phyloP scores from a whole-genome alignment of 2,797 vertebrate species.

The Pipistrellus pipistrellus region DNA sequence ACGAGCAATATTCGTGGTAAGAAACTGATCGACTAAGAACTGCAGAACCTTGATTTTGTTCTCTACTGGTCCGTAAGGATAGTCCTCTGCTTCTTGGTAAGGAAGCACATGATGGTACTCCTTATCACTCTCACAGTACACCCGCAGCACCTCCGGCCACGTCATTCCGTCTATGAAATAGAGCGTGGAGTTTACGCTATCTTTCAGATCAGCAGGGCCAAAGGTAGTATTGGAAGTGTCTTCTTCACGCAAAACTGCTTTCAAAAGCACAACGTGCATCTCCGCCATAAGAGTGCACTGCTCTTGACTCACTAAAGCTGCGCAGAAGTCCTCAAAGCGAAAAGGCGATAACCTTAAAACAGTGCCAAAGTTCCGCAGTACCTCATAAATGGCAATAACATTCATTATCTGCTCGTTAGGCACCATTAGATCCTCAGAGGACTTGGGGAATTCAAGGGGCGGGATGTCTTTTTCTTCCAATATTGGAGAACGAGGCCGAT shows the following conservation, averaged over 20 bases:
- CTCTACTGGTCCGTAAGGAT: constrained; percentile 96
- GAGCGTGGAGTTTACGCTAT: constrained; percentile 97
- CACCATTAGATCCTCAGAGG: constrained; percentile 97
- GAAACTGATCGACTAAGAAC: constrained; percentile 98
- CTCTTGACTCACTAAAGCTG: constrained; percentile 96
- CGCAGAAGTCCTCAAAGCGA: constrained; percentile 98
- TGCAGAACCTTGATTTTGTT: constrained; percentile 98
- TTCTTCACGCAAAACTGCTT: constrained; percentile 98
- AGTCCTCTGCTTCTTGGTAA: constrained; percentile 95
- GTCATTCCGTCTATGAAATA: constrained; percentile 99
- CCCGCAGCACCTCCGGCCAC: constrained; percentile 97
- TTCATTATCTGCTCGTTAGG: constrained; percentile 95
- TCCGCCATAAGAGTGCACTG: constrained; percentile 98
- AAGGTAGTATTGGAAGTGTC: constrained; percentile 98
- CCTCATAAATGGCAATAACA: constrained; percentile 96
- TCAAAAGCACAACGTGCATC: constrained; percentile 96
- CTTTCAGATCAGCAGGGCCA: constrained; percentile 97
- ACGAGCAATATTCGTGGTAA: constrained; percentile 97
- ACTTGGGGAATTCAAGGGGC: constrained; percentile 95
- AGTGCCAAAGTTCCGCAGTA: constrained; percentile 96
- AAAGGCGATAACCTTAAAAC: constrained; percentile 97
- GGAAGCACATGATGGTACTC: constrained; percentile 96
- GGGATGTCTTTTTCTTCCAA: constrained; percentile 96
- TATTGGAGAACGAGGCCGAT: constrained; percentile 93
- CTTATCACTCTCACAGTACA: constrained; percentile 97